Evolutionary conservation across 2,888 invertebrate genomes (phyloP), one percentile per base, ranked within the genome.

Genomic region (Acrobasis consociella): DNA sequence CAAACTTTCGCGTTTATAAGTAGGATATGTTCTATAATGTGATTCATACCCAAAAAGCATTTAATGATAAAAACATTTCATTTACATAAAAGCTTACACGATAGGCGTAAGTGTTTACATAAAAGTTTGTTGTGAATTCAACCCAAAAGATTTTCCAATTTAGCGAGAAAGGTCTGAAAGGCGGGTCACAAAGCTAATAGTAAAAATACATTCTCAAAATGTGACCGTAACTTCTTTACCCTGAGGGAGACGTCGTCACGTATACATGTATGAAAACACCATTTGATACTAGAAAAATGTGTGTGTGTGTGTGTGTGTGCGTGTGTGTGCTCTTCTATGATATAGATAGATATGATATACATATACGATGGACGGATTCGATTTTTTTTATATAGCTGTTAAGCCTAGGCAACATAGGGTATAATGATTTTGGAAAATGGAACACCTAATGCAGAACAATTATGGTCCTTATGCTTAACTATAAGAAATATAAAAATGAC

Each of bases 81-180:
- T 77, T 77, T 74, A 71, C 72, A 50, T 70, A 64, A 73, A 70
- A 79, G 74, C 70, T 60, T 55, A 56, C 60, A 62, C 68, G 65
- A 73, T 71, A 76, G 69, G 64, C 67, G 66, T 69, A 73, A 79
- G 75, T 82, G 78, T 79, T 81, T 79, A 79, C 77, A 78, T 75
- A 80, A 82, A 79, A 81, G 70, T 83, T 81, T 77, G 73, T 73
- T 76, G 73, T 76, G 77, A 81, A 81, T 77, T 76, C 72, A 72
- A 75, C 74, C 80, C 67, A 73, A 84, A 83, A 85, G 82, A 82
- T 84, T 85, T 86, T 84, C 80, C 86, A 86, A 87, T 88, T 88
- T 83, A 73, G 77, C 76, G 79, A 81, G 76, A 85, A 83, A 81
- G 84, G 80, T 77, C 77, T 77, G 72, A 75, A 81, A 77, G 75